These are phyloP conservation scores for Sylvietta virens DNA, from an alignment of 2,113 vertebrate genomes.

Conservation along the genomic window DNA sequence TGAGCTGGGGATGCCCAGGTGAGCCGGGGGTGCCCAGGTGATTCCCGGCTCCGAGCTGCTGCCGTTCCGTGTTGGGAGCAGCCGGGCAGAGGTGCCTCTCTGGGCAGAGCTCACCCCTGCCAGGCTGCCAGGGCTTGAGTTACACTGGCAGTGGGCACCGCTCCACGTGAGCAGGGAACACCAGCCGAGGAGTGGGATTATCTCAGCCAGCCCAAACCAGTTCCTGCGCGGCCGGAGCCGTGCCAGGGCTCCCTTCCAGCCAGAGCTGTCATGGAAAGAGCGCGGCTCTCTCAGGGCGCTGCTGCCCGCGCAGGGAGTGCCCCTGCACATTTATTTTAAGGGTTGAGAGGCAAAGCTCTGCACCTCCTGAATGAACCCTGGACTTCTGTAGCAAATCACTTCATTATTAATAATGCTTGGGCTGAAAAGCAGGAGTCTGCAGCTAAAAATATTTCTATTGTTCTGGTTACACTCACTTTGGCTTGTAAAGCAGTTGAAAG, in stretches of 20 bases:
- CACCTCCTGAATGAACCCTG: constrained; percentile 3
- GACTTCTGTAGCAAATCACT: neutral
- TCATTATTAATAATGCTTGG: neutral
- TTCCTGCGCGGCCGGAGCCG: neutral
- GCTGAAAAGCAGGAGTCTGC: neutral
- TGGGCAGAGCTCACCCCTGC: constrained; percentile 5
- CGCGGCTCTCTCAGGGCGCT: neutral
- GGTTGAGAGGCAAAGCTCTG: neutral
- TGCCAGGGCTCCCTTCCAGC: constrained; percentile 47
- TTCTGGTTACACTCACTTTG: constrained; percentile 18
- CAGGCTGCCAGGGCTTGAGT: constrained; percentile 35
- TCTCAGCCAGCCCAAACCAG: constrained; percentile 66
- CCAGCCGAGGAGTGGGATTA: constrained; percentile 53
- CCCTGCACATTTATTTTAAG: neutral
- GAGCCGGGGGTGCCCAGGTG: neutral
- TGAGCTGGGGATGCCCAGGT: no score
- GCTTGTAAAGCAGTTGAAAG: neutral
- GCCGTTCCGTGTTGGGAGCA: fast-evolving
- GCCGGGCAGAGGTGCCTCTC: neutral
- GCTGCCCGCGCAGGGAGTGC: neutral
- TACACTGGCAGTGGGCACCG: neutral
- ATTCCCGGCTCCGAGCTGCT: fast-evolving
- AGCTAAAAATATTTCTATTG: constrained; percentile 7
- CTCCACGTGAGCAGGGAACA: constrained; percentile 57
- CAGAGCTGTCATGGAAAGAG: constrained; percentile 29